These are phyloP conservation scores for Entelurus aequoreus DNA, from an alignment of 2,113 vertebrate species.

Conservation along the genomic window DNA sequence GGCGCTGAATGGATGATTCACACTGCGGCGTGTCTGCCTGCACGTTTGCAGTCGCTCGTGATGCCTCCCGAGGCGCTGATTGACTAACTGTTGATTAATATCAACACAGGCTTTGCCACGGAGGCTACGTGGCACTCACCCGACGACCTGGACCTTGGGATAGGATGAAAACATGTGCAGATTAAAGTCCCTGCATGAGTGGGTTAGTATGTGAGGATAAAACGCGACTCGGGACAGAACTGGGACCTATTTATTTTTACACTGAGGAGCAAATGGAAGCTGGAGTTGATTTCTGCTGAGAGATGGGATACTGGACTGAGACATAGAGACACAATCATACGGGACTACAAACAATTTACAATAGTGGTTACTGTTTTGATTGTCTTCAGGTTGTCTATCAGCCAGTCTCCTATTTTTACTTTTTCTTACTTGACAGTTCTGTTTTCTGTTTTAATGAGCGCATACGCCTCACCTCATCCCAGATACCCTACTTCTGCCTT, in stretches of 20 bases:
- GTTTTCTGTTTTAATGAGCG: background rate
- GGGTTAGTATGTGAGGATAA: constrained; percentile 17
- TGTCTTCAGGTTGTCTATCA: background rate
- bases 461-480: background rate
- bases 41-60: constrained; percentile 28
- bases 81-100: constrained; percentile 72
- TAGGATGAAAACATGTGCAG: constrained; percentile 33
- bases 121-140: background rate
- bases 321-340: no score
- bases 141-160: constrained; percentile 60
- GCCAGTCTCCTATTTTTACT: no score
- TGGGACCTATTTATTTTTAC: background rate
- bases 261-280: background rate
- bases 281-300: background rate
- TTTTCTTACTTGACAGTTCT: background rate
- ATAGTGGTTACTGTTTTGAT: background rate
- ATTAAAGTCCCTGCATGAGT: constrained; percentile 17
- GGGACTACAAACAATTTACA: background rate
- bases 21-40: constrained; percentile 30
- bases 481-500: constrained; percentile 5
- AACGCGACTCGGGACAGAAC: constrained; percentile 5
- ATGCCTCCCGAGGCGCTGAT: constrained; percentile 42
- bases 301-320: no score
- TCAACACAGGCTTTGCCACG: constrained; percentile 51
- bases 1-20: constrained; percentile 46